phyloP scores from a whole-genome alignment of 2,797 vertebrate genomes.

The Anabas testudineus region DNA sequence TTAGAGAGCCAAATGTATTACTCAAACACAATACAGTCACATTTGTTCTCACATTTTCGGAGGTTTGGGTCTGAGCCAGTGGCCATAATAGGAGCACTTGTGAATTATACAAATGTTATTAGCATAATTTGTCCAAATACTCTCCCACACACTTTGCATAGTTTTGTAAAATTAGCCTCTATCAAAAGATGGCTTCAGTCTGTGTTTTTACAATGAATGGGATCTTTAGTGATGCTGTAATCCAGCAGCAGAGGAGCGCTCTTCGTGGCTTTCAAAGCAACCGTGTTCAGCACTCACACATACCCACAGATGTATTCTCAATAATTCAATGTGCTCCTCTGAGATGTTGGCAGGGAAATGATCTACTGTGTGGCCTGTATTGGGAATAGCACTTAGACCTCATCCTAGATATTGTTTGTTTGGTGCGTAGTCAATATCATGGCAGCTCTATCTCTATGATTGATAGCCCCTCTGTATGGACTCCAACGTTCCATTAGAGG shows the following conservation, averaged over 20 bases:
- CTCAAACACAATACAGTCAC: constrained; percentile 15
- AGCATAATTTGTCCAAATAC: constrained; percentile 1
- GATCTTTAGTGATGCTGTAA: constrained; percentile 45
- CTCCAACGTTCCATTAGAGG: constrained; percentile 69
- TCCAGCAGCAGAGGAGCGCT: constrained; percentile 16
- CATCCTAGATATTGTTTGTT: constrained; percentile 79
- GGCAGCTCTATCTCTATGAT: constrained; percentile 80
- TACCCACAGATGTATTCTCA: constrained; percentile 45
- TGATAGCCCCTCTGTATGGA: constrained; percentile 61
- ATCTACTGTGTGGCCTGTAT: constrained; percentile 65
- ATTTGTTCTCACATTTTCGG: constrained; percentile 17
- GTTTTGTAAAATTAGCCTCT: constrained; percentile 31
- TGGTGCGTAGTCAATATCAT: constrained; percentile 75
- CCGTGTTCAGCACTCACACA: constrained; percentile 34
- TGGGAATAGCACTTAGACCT: constrained; percentile 76
- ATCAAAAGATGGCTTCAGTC: constrained; percentile 31
- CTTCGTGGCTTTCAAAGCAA: constrained; percentile 9
- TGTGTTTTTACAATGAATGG: constrained; percentile 25
- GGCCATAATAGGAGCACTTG: constrained; percentile 26
- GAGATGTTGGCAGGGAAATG: constrained; percentile 59
- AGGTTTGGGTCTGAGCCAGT: constrained; percentile 25
- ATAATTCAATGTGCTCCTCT: constrained; percentile 66
- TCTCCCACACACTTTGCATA: constrained; percentile 31
- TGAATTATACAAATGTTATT: constrained; percentile 46
- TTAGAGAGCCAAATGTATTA: constrained; percentile 28